Base-by-base conservation (phyloP, 2,888 invertebrate genomes). In the Patella ulyssiponensis region DNA sequence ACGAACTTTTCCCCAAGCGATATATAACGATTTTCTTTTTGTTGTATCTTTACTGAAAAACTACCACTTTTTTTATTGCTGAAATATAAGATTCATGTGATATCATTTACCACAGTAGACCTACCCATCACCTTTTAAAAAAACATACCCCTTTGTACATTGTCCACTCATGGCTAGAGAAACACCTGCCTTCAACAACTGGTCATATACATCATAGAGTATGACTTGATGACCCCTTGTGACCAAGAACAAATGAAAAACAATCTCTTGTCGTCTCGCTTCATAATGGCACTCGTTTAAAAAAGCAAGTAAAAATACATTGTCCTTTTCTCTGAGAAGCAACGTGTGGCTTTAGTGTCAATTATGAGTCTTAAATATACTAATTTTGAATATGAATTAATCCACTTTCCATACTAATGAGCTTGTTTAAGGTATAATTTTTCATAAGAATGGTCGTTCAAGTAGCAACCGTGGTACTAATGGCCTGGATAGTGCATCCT, bases 351-450 rank as follows among this genome's bases (percentile, higher is more conserved):
- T 64, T 64, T 64, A 23, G 23, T 64, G 64, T 64, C 64, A 23
- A 23, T 64, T 23, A 64, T 20, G 20, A 9, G 20, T 64, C 20
- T 64, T 64, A 64, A 64, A 64, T 64, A 64, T 64, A 64, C 64
- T 64, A 64, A 64, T 64, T 64, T 64, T 64, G 64, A 64, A 64
- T 64, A 64, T 64, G 64, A 64, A 64, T 64, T 64, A 64, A 64
- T 64, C 64, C 64, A 64, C 64, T 64, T 23, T 23, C 23, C 64
- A 64, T 64, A 64, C 64, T 64, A 64, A 64, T 64, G 64, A 64
- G 64, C 20, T 23, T 23, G 20, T 64, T 64, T 64, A 64, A 64
- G 64, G 64, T 64, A 64, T 64, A 64, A 64, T 64, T 64, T 64
- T 64, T 64, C 64, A 64, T 64, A 64, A 64, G 64, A 64, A 64